Evolutionary conservation across 2,888 invertebrate genomes (phyloP).

Genomic region (Conops quadrifasciatus): DNA sequence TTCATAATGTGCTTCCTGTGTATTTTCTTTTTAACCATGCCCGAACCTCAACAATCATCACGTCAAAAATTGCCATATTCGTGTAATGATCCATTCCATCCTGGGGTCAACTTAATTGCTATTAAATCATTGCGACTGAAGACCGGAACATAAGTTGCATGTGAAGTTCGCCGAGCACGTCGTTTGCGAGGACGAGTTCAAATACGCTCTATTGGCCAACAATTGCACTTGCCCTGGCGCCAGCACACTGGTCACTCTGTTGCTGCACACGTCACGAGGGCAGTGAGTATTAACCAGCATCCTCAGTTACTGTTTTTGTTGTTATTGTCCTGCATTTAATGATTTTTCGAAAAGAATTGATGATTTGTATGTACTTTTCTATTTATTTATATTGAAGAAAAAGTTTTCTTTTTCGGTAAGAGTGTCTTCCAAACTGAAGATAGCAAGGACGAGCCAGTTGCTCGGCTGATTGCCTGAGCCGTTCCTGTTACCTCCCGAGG

Average conservation of each 20-base stretch:
- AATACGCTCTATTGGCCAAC: slow-evolving; percentile 96
- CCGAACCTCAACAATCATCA: not conserved
- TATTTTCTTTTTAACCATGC: not conserved
- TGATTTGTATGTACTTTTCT: too few species aligned
- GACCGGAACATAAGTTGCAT: slow-evolving; percentile 97
- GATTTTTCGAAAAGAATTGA: not conserved
- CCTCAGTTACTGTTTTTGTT: not conserved
- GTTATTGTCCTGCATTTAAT: not conserved
- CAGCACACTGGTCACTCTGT: slow-evolving; percentile 92
- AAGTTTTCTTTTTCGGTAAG: too few species aligned
- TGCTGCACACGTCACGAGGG: slow-evolving; percentile 96
- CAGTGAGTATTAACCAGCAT: slow-evolving; percentile 77
- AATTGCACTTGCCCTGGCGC: slow-evolving; percentile 98
- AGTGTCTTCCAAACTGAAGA: too few species aligned
- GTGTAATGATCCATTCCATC: not conserved
- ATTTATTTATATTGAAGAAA: too few species aligned
- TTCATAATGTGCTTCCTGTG: not conserved
- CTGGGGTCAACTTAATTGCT: not conserved
- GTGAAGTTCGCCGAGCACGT: slow-evolving; percentile 99
- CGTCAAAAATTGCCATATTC: not conserved
- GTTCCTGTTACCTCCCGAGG: not conserved
- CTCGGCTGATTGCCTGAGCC: not conserved
- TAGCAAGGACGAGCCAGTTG: not conserved
- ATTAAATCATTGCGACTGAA: slow-evolving; percentile 50
- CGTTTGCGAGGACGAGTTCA: slow-evolving; percentile 99